These are phyloP conservation scores for Ceyx melanurus DNA, from an alignment of 2,113 vertebrate genomes.

Conservation along the genomic window DNA sequence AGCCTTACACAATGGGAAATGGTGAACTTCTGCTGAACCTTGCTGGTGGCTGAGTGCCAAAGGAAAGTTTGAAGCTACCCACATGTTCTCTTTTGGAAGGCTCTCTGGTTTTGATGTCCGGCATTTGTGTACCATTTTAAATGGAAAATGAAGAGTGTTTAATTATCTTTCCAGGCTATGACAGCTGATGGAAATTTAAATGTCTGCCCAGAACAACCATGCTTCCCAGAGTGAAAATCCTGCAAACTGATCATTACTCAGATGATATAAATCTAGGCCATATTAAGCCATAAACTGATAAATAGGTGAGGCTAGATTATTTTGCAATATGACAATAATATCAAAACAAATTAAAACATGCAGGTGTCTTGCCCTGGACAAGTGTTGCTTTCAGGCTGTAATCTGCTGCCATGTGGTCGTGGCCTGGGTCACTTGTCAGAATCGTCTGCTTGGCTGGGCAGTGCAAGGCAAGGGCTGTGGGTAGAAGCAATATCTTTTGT, in stretches of 20 bases:
- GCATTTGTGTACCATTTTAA: neutral
- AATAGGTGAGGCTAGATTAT: neutral
- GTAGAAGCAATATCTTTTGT: neutral
- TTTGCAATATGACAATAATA: neutral
- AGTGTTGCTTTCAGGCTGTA: neutral
- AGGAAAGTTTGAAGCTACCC: slow-evolving; percentile 58
- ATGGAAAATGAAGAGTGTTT: slow-evolving; percentile 28
- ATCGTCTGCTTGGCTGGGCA: neutral
- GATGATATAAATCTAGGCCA: neutral
- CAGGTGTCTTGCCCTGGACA: neutral
- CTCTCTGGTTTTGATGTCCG: slow-evolving; percentile 21
- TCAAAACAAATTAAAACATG: neutral
- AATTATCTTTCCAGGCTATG: slow-evolving; percentile 34
- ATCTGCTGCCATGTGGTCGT: neutral
- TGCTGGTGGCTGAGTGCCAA: slow-evolving; percentile 48
- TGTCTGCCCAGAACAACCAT: neutral
- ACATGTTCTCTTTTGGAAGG: slow-evolving; percentile 41
- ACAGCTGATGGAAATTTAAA: slow-evolving; percentile 35
- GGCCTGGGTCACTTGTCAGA: neutral
- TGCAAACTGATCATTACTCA: neutral
- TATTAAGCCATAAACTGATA: neutral
- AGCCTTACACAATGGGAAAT: slow-evolving; percentile 66
- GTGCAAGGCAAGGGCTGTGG: neutral
- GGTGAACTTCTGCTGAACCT: slow-evolving; percentile 68
- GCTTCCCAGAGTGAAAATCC: neutral